Percentiles rank a stretch among this genome's conserved stretches.
Conservation (phyloP, 2,888 invertebrate species). For the Epinotia bilunana region DNA sequence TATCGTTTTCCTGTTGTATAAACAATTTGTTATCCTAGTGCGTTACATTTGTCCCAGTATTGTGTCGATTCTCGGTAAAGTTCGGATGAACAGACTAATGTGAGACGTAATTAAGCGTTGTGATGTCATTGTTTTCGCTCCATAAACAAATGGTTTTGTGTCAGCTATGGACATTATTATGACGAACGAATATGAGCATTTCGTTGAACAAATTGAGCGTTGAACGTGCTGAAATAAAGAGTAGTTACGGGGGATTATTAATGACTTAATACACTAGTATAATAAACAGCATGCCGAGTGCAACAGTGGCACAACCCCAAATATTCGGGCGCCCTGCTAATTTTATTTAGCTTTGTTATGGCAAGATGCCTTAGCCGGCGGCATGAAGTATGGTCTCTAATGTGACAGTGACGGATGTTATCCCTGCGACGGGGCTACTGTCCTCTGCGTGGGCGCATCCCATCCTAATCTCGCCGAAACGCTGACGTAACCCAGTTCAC, state of each 20-base stretch:
- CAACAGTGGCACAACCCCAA: conserved; percentile 26
- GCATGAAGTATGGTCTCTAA: conserved; percentile 1
- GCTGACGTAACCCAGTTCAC: conserved; percentile 81
- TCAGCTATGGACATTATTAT: conserved; percentile 12
- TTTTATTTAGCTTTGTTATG: conserved; percentile 21
- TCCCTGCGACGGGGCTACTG: conserved; percentile 55
- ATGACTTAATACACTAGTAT: conserved; percentile 14
- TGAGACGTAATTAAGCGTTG: conserved; percentile 42
- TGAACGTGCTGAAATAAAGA: conserved; percentile 1
- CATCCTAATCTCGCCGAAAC: conserved; percentile 73
- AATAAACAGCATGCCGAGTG: conserved; percentile 4
- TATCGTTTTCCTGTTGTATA: conserved; percentile 48
- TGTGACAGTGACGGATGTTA: conserved; percentile 28
- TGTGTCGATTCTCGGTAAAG: conserved; percentile 33
- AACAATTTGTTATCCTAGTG: conserved; percentile 12
- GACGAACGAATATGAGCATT: not conserved
- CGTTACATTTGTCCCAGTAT: conserved; percentile 15
- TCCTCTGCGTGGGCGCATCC: conserved; percentile 73
- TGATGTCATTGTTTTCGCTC: conserved; percentile 44
- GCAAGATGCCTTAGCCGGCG: conserved; percentile 25
- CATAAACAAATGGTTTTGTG: conserved; percentile 24
- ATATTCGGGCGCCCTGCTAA: conserved; percentile 17
- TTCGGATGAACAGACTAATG: conserved; percentile 42
- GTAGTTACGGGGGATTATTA: conserved; percentile 5
- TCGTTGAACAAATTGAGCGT: not conserved